Conservation (phyloP, 2,888 invertebrate species). For the Rotaria sp. region DNA sequence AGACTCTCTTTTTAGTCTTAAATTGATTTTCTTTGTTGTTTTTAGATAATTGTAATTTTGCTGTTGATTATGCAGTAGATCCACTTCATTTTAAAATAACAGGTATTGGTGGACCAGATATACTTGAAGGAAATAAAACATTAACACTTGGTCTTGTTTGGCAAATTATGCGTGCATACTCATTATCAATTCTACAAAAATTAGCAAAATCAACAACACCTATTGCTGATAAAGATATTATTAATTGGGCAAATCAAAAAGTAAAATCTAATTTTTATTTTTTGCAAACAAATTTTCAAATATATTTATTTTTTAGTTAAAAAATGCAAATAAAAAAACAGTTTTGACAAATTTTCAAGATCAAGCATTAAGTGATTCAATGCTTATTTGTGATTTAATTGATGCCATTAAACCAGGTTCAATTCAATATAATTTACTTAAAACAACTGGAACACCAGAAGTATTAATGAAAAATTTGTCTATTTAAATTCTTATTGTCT, state of each 20-base stretch:
- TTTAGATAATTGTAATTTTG: slow-evolving; percentile 92
- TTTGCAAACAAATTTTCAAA: too few relatives aligned
- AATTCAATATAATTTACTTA: slow-evolving; percentile 84
- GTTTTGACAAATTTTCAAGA: slow-evolving; percentile 65
- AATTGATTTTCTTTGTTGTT: neutral
- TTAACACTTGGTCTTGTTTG: slow-evolving; percentile 79
- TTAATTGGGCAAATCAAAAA: slow-evolving; percentile 91
- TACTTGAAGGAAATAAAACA: slow-evolving; percentile 68
- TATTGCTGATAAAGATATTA: slow-evolving; percentile 88
- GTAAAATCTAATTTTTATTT: slow-evolving; percentile 54
- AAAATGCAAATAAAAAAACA: slow-evolving; percentile 54
- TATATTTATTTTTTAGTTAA: slow-evolving; percentile 45
- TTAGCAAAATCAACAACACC: slow-evolving; percentile 63
- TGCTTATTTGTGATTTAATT: slow-evolving; percentile 84
- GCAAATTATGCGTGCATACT: slow-evolving; percentile 99
- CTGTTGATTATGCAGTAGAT: slow-evolving; percentile 83
- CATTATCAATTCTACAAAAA: slow-evolving; percentile 80
- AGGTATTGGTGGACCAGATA: slow-evolving; percentile 91
- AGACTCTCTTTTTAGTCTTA: neutral
- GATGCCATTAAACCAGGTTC: slow-evolving; percentile 91
- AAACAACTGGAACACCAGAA: slow-evolving; percentile 52
- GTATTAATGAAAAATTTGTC: too few relatives aligned
- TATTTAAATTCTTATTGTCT: too few relatives aligned
- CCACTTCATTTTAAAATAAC: slow-evolving; percentile 82
- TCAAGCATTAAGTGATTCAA: slow-evolving; percentile 75